These are phyloP conservation scores for Acanthosoma haemorrhoidale DNA, from an alignment of 2,888 invertebrate species.

Conservation along the genomic window DNA sequence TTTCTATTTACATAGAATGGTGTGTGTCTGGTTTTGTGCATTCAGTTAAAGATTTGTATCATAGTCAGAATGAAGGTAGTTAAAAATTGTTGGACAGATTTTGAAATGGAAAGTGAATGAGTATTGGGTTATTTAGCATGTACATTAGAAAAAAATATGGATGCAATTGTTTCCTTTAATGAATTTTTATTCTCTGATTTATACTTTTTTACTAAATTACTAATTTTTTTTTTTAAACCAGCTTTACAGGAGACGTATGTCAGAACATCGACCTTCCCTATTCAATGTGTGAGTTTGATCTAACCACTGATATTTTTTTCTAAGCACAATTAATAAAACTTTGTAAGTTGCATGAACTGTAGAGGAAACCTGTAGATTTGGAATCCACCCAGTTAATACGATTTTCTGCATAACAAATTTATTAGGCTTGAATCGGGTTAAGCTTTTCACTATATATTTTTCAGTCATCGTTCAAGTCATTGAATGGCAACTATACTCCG, in stretches of 20 bases:
- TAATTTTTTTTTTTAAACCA: background rate
- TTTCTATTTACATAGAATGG: no score
- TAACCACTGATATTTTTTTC: background rate
- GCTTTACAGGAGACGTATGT: background rate
- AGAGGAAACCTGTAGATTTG: background rate
- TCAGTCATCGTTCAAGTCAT: constrained; percentile 25
- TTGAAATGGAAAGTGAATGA: no score
- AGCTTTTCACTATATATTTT: background rate
- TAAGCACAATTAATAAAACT: background rate
- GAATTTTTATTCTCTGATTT: background rate
- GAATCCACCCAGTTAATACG: background rate
- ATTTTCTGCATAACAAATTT: background rate
- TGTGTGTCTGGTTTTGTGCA: no score
- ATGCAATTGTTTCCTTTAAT: background rate
- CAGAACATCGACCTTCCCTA: background rate
- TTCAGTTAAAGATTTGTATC: no score
- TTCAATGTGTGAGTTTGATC: constrained; percentile 7
- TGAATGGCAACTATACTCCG: constrained; percentile 8
- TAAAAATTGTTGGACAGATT: no score
- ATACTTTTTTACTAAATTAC: background rate
- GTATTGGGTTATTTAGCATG: no score
- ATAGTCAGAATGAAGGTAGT: no score
- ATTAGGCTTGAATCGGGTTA: background rate
- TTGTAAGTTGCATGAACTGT: background rate
- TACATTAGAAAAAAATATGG: no score